Conservation (phyloP, 1,140 invertebrate genomes). For the Tetramorium parvispinum region DNA sequence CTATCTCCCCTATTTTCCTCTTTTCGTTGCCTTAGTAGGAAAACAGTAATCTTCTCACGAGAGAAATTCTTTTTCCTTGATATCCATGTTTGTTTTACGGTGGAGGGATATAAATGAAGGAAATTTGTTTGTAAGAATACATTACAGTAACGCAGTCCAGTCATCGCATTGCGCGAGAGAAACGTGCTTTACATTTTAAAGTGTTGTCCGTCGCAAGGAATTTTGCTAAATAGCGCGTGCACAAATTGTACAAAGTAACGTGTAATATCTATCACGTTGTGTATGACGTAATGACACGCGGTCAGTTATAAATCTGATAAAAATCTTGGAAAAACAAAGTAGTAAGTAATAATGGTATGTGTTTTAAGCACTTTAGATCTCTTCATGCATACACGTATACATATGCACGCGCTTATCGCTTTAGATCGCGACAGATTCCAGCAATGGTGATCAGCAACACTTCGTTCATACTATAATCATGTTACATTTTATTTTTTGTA, state of each 20-base stretch:
- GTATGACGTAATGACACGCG: constrained; percentile 24
- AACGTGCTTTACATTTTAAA: neutral
- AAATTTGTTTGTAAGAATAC: constrained; percentile 1
- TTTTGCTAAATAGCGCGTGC: neutral
- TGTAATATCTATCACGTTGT: constrained; percentile 26
- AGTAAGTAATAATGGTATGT: neutral
- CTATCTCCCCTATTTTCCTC: neutral
- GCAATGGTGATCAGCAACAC: neutral
- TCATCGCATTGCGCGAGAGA: neutral
- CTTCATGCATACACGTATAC: neutral
- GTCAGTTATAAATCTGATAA: constrained; percentile 27
- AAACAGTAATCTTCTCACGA: neutral
- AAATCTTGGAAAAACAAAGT: neutral
- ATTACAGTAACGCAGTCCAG: neutral
- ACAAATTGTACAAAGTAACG: neutral
- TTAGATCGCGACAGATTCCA: neutral
- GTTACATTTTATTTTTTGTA: neutral
- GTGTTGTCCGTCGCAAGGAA: neutral
- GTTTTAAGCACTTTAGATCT: neutral
- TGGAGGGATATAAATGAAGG: neutral
- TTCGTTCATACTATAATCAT: neutral
- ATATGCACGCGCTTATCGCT: neutral
- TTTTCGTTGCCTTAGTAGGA: neutral
- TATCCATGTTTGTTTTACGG: neutral
- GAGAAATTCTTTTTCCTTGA: neutral